A percentile compares a stretch with the other conserved stretches of the same genome.
Evolutionary conservation across 2,888 invertebrate genomes (phyloP).

Genomic region (Chrysopilus asiliformis): DNA sequence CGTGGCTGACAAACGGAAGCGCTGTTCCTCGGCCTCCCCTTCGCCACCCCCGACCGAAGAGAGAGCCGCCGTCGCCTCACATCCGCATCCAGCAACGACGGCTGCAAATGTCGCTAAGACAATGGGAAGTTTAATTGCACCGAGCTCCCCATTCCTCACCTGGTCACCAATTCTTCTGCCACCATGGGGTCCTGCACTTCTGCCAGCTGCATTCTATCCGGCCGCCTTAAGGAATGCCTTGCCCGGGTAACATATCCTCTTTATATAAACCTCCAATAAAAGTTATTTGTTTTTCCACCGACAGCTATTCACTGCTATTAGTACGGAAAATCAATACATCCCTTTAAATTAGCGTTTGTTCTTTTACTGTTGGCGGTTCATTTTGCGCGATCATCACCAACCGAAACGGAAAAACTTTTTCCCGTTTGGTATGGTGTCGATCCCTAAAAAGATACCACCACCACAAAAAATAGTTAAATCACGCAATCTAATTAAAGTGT

Average conservation of each 20-base stretch:
- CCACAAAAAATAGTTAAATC: no score
- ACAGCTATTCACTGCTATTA: no score
- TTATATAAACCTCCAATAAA: no score
- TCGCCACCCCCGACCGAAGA: constrained; percentile 20
- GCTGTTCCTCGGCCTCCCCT: constrained; percentile 29
- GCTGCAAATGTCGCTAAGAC: constrained; percentile 21
- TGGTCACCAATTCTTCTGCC: constrained; percentile 64
- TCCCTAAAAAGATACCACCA: no score
- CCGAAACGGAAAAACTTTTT: no score
- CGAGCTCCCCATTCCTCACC: constrained; percentile 51
- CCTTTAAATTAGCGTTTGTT: no score
- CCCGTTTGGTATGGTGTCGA: no score
- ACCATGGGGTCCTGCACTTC: constrained; percentile 59
- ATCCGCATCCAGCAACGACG: constrained; percentile 11
- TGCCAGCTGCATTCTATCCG: constrained; percentile 56
- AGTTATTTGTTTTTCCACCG: no score
- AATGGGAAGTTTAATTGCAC: constrained; percentile 35
- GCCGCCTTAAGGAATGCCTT: constrained; percentile 57
- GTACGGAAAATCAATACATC: no score
- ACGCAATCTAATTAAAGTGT: no score
- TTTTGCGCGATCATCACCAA: no score
- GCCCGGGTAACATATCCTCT: constrained; percentile 53
- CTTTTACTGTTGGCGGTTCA: no score
- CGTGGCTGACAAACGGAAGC: constrained; percentile 36
- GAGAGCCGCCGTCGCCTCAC: constrained; percentile 27